Base-by-base conservation (phyloP, 2,888 invertebrate genomes). In the Aspidapion aeneum region DNA sequence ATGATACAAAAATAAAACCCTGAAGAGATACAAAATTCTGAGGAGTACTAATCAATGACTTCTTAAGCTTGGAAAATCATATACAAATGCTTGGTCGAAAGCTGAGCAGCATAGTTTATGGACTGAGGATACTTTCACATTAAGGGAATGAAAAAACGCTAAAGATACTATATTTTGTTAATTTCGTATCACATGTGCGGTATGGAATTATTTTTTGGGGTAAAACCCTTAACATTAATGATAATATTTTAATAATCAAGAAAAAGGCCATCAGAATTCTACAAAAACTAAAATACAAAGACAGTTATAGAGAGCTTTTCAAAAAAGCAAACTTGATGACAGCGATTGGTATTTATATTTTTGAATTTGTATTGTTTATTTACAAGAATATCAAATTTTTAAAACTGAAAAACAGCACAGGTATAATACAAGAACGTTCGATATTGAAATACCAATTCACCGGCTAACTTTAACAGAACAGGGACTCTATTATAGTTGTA, bases 271-370 rank as follows among this genome's bases (percentile, higher is more conserved):
- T 57, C 22, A 57, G 20, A 57, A 57, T 57, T 3, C 1, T 57
- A 57, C 35, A 35, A 5, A 57, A 57, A 57, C 57, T 57, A 9
- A 57, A 57, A n/a, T 21, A 18, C 16, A 55, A n/a, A 55, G 55
- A 55, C 55, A 55, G 19, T 19, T 55, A 2, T 21, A 55, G 55
- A 9, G 16, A 18, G 21, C n/a, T 57, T 1, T 57, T 57, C n/a
- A 7, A 57, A 18, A 21, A 57, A 22, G 1, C 18, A 57, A 21
- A 20, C 35, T 21, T 21, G 18, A 22, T 57, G 35, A 35, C 35
- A 35, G 35, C 12, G 12, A 35, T 35, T 35, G 35, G 35, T 35
- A 35, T 35, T 35, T 35, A 35, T 12, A 35, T 7, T 12, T 35
- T 35, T 35, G 35, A 35, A 35, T 35, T 3, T 12, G 5, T 12